Base-by-base conservation (phyloP, 1,140 invertebrate species). In the Calephelis virginiensis region DNA sequence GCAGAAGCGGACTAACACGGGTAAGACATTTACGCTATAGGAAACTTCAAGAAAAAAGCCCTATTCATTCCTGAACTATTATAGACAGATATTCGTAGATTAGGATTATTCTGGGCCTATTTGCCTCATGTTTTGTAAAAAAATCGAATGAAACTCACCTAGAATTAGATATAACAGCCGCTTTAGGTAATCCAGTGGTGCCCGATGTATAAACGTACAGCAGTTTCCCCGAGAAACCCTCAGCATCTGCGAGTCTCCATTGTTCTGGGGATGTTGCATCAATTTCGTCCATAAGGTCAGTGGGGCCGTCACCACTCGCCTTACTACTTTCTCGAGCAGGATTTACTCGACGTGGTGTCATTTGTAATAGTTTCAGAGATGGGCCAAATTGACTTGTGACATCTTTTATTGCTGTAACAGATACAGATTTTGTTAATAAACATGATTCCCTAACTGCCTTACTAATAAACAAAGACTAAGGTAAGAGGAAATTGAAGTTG, bases 201-300 rank as follows among this genome's bases (percentile, higher is more conserved):
- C 97, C 97, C 64, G 96, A 97, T 0, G 97, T 98, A 81, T 96
- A 98, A 76, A 98, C 96, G 81, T 97, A 97, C 10, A 96, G 78
- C 12, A 95, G 80, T 75, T 94, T 94, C 70, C 95, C 95, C 53
- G 90, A 80, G 69, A 88, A 87, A 0, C 91, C 80, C 13, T 78
- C 67, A 10, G 63, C 79, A 47, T 80, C 80, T 9, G 88, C 69
- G 93, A 93, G 28, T 8, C 71, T 72, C 82, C 84, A 85, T 0
- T 77, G 71, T 1, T 80, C 81, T 37, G 86, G 81, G 0, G 81
- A 71, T 0, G 89, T 87, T 8, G 61, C 69, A 45, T 88, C 85
- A 67, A 92, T 68, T 10, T 91, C 60, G 5, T 78, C 64, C 7
- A 83, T 86, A 14, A 92, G 80, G 60, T 92, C 85, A 7, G 72